Percentiles rank a stretch among this genome's conserved stretches.
These are phyloP conservation scores for Hydrozoanthus tunicans DNA, from an alignment of 64 coral and sea anemone species.

Conservation along the genomic window DNA sequence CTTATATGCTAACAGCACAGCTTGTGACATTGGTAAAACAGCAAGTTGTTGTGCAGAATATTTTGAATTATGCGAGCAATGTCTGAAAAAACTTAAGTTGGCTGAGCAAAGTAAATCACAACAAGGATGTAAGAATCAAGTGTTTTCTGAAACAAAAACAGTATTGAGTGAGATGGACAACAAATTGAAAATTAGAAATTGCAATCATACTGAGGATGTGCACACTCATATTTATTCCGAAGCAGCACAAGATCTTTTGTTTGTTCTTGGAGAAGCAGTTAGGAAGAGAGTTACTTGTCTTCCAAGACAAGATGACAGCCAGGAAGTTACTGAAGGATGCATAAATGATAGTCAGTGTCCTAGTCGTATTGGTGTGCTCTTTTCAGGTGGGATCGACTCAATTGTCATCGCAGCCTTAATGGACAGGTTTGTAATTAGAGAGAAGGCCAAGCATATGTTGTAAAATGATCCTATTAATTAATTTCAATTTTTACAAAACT, in stretches of 20 bases:
- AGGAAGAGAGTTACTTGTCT: conserved; percentile 84
- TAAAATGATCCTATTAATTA: not conserved
- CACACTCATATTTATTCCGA: not conserved
- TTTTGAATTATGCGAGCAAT: not conserved
- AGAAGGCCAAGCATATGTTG: too few relatives aligned
- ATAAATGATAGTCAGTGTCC: not conserved
- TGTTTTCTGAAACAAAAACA: not conserved
- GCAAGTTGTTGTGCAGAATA: not conserved
- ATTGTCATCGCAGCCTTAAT: conserved; percentile 91
- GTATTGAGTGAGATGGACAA: not conserved
- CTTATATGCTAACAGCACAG: not conserved
- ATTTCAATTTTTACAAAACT: not conserved
- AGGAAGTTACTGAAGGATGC: not conserved
- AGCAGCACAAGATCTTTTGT: conserved; percentile 44
- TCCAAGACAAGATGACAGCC: conserved; percentile 46
- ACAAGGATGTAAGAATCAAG: not conserved
- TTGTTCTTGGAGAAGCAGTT: conserved; percentile 78
- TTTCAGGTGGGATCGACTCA: conserved; percentile 96
- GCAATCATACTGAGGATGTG: not conserved
- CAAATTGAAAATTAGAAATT: not conserved
- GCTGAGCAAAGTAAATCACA: not conserved
- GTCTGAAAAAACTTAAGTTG: conserved; percentile 23
- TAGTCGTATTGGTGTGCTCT: conserved; percentile 77
- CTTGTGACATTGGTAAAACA: not conserved
- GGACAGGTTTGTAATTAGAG: conserved; percentile 69